Evolutionary conservation across 2,888 invertebrate genomes (phyloP), one percentile per base, ranked within the genome.

Genomic region (Cheilosia impressa): DNA sequence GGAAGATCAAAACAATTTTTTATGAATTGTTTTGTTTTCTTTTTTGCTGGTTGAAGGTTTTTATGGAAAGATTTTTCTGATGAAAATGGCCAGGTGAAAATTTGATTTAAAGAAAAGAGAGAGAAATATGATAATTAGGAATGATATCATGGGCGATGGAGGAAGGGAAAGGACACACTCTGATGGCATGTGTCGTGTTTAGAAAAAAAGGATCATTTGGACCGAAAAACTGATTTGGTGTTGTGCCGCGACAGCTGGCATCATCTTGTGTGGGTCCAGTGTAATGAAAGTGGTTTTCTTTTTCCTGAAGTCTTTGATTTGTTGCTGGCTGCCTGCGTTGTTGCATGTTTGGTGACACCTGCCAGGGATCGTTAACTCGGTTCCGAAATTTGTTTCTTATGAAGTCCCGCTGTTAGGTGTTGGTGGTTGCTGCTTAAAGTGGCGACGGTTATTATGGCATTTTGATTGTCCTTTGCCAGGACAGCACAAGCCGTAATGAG

Each of bases 81-180:
- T 19, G 45, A 83, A 83, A 84, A 77, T 55, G 41, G 66, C 87
- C 87, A 87, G 84, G 84, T 84, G 87, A 80, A 87, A 84, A 73
- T 80, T 80, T 83, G 63, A 71, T 84, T 73, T 63, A 17, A 31
- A 69, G 73, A 78, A 68, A 34, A 52, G 1, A 27, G 45, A 55
- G 17, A 31, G 38, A 22, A 58, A 22, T 53, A 72, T 50, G 60
- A 72, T 72, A 53, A 62, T 75, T 69, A 58, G 55, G 45, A 65
- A 43, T 34, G 50, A 66, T 43, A 27, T 17, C 4, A 13, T 15
- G 24, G 60, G 43, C 43, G 50, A 52, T 53, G 47, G 50, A 53
- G 69, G 53, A 65, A 72, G 58, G 53, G 47, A 45, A 60, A 66
- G 65, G 50, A 68, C 60, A 58, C 57, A 63, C 68, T 47, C 27